phyloP scores from a whole-genome alignment of 2,888 invertebrate genomes.

The Drepana falcataria region DNA sequence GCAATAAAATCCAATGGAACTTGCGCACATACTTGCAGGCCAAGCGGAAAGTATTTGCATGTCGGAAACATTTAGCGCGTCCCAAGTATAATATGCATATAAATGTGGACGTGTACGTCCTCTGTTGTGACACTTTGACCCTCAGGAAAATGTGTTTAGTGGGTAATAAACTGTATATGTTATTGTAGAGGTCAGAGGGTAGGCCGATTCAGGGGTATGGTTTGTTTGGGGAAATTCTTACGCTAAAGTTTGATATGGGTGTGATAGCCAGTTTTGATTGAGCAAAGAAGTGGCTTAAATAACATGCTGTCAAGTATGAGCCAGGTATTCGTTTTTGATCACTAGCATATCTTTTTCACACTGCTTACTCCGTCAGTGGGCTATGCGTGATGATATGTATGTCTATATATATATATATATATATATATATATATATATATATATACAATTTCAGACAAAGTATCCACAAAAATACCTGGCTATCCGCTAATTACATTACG shows the following conservation, averaged over 20 bases:
- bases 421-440: no score
- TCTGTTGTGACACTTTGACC: conserved; percentile 9
- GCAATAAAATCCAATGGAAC: background rate
- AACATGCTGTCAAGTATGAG: no score
- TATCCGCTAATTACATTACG: no score
- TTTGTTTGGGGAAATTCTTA: background rate
- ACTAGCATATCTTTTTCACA: no score
- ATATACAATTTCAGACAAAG: no score
- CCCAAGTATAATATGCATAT: conserved; percentile 15
- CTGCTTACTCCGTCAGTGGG: no score
- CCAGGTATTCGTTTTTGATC: no score
- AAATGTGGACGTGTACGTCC: conserved; percentile 5
- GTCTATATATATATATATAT: no score
- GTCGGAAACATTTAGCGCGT: conserved; percentile 11
- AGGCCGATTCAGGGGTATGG: background rate
- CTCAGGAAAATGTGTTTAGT: conserved; percentile 6
- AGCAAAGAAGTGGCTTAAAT: no score
- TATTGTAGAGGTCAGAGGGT: background rate
- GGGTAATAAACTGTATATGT: background rate
- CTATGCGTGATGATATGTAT: no score
- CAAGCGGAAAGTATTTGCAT: conserved; percentile 4
- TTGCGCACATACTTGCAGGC: background rate
- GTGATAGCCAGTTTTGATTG: no score
- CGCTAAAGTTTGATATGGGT: background rate
- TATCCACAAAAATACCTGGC: no score